Evolutionary conservation across 2,888 invertebrate genomes (phyloP).

Genomic region (Carterocephalus palaemon): DNA sequence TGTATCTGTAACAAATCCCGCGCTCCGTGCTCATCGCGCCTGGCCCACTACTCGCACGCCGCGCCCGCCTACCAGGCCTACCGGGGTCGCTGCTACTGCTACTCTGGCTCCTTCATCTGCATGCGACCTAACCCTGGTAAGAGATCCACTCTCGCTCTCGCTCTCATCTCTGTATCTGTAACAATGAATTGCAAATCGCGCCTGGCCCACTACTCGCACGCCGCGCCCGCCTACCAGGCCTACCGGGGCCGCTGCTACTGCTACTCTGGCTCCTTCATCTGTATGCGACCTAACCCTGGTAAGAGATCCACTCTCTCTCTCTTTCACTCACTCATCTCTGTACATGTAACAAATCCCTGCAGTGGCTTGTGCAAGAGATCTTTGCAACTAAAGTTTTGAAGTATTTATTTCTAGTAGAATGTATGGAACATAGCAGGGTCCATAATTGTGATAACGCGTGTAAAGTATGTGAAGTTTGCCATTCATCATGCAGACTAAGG

Average conservation of each 20-base stretch:
- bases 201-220: constrained; percentile 93
- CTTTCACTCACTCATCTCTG: no score
- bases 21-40: constrained; percentile 91
- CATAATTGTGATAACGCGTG: no score
- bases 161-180: no score
- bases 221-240: constrained; percentile 93
- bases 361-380: no score
- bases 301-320: constrained; percentile 22
- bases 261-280: constrained; percentile 94
- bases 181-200: constrained; percentile 94
- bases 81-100: constrained; percentile 92
- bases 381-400: no score
- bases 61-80: constrained; percentile 94
- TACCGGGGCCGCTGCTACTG: constrained; percentile 93
- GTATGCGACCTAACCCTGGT: constrained; percentile 88
- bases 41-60: constrained; percentile 93
- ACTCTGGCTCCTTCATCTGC: constrained; percentile 94
- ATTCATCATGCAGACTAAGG: no score
- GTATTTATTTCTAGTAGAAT: no score
- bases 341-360: no score
- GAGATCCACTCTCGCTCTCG: constrained; percentile 10
- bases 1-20: no score
- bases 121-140: constrained; percentile 86
- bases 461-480: no score
- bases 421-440: no score